Evolutionary conservation across 1,140 invertebrate genomes (phyloP).

Genomic region (Harlomillsia oculata): DNA sequence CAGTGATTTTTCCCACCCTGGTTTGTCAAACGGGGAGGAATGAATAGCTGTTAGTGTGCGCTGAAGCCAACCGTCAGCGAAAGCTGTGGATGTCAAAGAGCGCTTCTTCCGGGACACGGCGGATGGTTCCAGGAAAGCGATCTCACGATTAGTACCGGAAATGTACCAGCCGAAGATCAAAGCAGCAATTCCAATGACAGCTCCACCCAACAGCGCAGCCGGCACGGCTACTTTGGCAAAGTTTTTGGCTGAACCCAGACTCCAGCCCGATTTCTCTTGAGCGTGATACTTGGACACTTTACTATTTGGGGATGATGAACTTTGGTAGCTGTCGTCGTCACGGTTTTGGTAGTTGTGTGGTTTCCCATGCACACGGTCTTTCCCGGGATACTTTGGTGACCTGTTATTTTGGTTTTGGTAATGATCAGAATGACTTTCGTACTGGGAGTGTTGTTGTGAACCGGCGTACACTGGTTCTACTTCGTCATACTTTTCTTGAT

Average conservation of each 20-base stretch:
- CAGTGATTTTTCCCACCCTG: not conserved
- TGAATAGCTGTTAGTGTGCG: constrained; percentile 31
- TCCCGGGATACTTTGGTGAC: not conserved
- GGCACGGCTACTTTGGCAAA: constrained; percentile 34
- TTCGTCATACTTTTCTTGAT: constrained; percentile 26
- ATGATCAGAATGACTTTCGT: not conserved
- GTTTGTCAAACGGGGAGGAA: constrained; percentile 22
- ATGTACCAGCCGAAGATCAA: constrained; percentile 35
- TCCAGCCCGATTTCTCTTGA: constrained; percentile 24
- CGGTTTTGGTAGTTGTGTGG: constrained; percentile 2
- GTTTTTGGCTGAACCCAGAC: constrained; percentile 23
- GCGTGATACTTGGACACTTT: constrained; percentile 17
- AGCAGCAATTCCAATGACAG: constrained; percentile 27
- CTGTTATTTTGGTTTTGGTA: not conserved
- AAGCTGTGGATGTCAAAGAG: constrained; percentile 17
- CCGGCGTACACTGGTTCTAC: constrained; percentile 1
- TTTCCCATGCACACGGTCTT: not conserved
- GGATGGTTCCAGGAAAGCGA: constrained; percentile 34
- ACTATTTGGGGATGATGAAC: constrained; percentile 6
- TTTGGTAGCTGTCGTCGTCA: constrained; percentile 4
- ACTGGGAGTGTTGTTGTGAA: not conserved
- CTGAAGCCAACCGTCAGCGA: constrained; percentile 29
- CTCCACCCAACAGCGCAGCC: constrained; percentile 29
- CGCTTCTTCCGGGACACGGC: constrained; percentile 31
- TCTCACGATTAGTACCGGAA: constrained; percentile 31